These are phyloP conservation scores for Bhutanitis thaidina DNA, from an alignment of 2,888 invertebrate species.

Conservation along the genomic window DNA sequence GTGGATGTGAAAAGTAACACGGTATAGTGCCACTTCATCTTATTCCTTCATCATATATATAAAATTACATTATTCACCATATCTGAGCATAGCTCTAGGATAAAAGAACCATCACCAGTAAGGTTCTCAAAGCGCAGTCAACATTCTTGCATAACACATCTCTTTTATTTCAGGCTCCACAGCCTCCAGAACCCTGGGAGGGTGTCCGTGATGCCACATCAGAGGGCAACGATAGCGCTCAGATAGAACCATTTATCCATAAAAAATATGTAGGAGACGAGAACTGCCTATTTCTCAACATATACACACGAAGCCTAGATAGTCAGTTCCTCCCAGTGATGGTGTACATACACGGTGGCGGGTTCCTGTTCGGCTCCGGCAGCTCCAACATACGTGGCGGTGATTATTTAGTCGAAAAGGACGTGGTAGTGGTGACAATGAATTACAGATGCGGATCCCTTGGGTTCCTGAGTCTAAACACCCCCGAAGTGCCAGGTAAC, in stretches of 20 bases:
- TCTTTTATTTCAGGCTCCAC: slow-evolving; percentile 70
- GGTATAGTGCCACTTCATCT: too few relatives aligned
- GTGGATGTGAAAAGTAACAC: too few relatives aligned
- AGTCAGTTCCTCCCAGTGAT: slow-evolving; percentile 74
- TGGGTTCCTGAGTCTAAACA: slow-evolving; percentile 68
- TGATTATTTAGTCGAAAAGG: slow-evolving; percentile 78
- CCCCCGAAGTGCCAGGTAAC: slow-evolving; percentile 70
- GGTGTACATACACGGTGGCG: slow-evolving; percentile 80
- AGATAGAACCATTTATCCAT: slow-evolving; percentile 63
- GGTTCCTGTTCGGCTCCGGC: slow-evolving; percentile 73
- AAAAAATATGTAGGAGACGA: slow-evolving; percentile 77
- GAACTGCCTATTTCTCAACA: slow-evolving; percentile 85
- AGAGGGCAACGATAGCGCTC: slow-evolving; percentile 81
- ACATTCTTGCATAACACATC: too few relatives aligned
- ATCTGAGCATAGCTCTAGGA: too few relatives aligned
- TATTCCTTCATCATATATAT: too few relatives aligned
- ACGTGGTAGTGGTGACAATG: slow-evolving; percentile 77
- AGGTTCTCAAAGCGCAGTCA: too few relatives aligned
- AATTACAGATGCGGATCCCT: slow-evolving; percentile 75
- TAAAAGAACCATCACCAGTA: too few relatives aligned
- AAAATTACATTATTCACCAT: too few relatives aligned
- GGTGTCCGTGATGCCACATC: slow-evolving; percentile 81
- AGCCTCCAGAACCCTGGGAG: slow-evolving; percentile 78
- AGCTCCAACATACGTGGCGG: slow-evolving; percentile 67
- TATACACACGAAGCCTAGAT: slow-evolving; percentile 81